Evolutionary conservation across 2,113 vertebrate genomes (phyloP).

Genomic region (Brachypteracias leptosomus): DNA sequence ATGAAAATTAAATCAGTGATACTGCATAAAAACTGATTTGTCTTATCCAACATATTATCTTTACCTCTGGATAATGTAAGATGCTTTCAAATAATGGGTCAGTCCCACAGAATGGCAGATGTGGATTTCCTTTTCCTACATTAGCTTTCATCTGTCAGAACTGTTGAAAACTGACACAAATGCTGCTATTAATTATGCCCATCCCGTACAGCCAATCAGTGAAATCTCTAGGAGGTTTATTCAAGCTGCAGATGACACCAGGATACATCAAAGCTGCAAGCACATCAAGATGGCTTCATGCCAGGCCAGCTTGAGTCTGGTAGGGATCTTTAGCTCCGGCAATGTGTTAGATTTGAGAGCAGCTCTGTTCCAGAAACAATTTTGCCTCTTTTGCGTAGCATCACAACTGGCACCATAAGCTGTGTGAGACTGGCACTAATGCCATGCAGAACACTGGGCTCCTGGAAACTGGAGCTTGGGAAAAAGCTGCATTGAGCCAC

Average conservation of each 20-base stretch:
- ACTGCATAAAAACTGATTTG: background rate
- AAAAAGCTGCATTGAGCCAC: background rate
- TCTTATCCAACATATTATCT: background rate
- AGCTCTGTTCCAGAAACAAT: constrained; percentile 30
- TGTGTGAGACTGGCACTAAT: background rate
- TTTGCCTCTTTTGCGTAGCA: background rate
- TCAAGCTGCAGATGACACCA: constrained; percentile 22
- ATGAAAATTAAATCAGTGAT: background rate
- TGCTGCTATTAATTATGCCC: background rate
- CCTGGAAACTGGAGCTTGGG: background rate
- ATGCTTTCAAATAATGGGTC: background rate
- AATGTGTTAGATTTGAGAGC: background rate
- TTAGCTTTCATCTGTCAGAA: background rate
- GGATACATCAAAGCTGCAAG: background rate
- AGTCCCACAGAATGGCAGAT: background rate
- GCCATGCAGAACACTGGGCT: background rate
- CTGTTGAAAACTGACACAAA: background rate
- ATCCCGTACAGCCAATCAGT: background rate
- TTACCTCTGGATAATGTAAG: background rate
- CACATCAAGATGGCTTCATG: background rate
- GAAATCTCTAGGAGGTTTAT: background rate
- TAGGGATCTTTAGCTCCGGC: background rate
- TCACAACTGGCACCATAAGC: background rate
- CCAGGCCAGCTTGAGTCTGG: constrained; percentile 4
- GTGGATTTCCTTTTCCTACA: background rate